Evolutionary conservation across 2,888 invertebrate species (phyloP).

Genomic region (Noctua janthe): DNA sequence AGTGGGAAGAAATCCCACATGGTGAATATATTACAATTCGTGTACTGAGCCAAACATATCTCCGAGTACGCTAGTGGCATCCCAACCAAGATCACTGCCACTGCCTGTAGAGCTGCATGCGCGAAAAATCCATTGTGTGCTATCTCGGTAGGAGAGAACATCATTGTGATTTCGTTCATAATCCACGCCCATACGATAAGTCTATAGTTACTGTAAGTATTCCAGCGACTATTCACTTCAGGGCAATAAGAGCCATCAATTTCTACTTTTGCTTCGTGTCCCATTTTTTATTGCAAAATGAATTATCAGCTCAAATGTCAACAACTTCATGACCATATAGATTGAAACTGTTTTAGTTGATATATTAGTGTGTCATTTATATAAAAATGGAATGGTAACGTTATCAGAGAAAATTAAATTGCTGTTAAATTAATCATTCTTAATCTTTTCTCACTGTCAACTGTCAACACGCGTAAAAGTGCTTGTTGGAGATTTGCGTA

Average conservation of each 20-base stretch:
- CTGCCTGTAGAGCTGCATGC: slow-evolving; percentile 72
- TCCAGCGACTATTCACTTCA: slow-evolving; percentile 77
- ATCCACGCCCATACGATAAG: slow-evolving; percentile 83
- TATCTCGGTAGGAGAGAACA: slow-evolving; percentile 76
- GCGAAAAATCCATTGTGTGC: slow-evolving; percentile 81
- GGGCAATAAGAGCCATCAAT: slow-evolving; percentile 70
- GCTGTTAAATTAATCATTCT: no score
- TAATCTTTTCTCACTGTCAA: no score
- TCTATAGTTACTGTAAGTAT: slow-evolving; percentile 78
- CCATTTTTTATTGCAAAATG: slow-evolving; percentile 50
- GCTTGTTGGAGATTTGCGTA: no score
- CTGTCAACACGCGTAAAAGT: no score
- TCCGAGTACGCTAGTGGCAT: slow-evolving; percentile 86
- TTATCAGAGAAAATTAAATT: no score
- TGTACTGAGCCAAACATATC: slow-evolving; percentile 85
- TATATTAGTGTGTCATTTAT: slow-evolving; percentile 15
- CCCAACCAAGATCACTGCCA: slow-evolving; percentile 79
- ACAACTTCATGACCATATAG: slow-evolving; percentile 64
- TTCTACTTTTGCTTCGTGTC: slow-evolving; percentile 54
- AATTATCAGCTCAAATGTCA: slow-evolving; percentile 21
- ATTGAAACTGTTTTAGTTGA: slow-evolving; percentile 46
- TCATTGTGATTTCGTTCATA: slow-evolving; percentile 81
- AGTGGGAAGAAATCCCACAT: slow-evolving; percentile 85
- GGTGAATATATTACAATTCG: slow-evolving; percentile 79
- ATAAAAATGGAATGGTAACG: no score